A percentile compares a stretch with the other conserved stretches of the same genome.
Evolutionary conservation across 2,888 invertebrate genomes (phyloP).

Genomic region (Pyrrhia umbra): DNA sequence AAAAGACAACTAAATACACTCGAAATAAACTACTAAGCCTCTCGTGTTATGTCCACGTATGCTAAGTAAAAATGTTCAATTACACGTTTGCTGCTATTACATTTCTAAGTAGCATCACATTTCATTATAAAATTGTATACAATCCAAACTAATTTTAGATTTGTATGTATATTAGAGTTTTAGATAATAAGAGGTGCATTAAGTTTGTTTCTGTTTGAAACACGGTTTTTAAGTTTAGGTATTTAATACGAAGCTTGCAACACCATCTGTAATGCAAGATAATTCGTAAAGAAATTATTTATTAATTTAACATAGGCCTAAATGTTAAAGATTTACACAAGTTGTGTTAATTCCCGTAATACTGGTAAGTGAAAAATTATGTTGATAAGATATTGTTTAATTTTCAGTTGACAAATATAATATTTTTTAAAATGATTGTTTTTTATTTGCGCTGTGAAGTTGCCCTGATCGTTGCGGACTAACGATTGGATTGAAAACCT

Average conservation of each 20-base stretch:
- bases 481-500: too few relatives aligned
- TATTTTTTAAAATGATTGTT: constrained; percentile 78
- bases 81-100: constrained; percentile 33
- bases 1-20: constrained; percentile 44
- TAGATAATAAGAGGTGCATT: constrained; percentile 85
- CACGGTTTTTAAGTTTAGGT: constrained; percentile 70
- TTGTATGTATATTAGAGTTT: constrained; percentile 86
- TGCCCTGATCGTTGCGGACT: too few relatives aligned
- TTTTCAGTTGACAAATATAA: constrained; percentile 89
- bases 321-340: constrained; percentile 78
- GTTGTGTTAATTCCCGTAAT: constrained; percentile 84
- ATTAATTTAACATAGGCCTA: constrained; percentile 78
- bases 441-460: constrained; percentile 62
- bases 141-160: constrained; percentile 71
- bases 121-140: constrained; percentile 48
- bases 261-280: constrained; percentile 62
- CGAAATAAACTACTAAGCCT: constrained; percentile 14
- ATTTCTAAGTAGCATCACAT: constrained; percentile 63
- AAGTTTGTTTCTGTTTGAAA: constrained; percentile 76
- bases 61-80: constrained; percentile 18
- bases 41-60: constrained; percentile 10
- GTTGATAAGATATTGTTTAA: constrained; percentile 86
- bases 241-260: constrained; percentile 63
- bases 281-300: constrained; percentile 70
- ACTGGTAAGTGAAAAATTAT: constrained; percentile 81